phyloP scores from a whole-genome alignment of 2,888 invertebrate genomes.

The Pollenia labialis region DNA sequence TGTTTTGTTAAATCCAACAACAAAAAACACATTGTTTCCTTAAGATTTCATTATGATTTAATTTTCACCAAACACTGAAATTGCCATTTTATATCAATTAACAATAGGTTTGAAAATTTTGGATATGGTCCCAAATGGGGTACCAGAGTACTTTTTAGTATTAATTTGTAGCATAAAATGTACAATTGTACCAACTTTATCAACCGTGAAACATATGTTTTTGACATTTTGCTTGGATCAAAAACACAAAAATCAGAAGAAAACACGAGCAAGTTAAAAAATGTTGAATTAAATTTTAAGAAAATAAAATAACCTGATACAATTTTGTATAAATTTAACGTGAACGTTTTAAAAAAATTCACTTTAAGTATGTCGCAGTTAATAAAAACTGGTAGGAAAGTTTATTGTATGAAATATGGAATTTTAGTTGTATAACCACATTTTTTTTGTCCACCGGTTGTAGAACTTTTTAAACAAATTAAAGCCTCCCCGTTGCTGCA shows the following conservation, averaged over 20 bases:
- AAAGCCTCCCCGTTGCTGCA: conserved; percentile 84
- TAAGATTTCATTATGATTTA: too few species aligned
- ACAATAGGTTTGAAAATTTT: too few species aligned
- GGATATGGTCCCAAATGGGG: too few species aligned
- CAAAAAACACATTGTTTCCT: too few species aligned
- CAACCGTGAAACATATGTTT: too few species aligned
- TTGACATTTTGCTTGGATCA: too few species aligned
- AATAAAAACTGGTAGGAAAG: conserved; percentile 58
- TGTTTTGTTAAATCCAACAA: too few species aligned
- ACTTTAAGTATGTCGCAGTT: conserved; percentile 47
- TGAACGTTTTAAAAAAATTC: neutral
- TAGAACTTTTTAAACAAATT: conserved; percentile 59
- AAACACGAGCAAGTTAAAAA: neutral
- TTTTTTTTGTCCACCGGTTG: neutral
- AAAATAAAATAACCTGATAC: neutral
- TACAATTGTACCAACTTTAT: too few species aligned
- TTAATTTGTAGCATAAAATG: too few species aligned
- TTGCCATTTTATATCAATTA: too few species aligned
- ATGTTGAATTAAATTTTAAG: neutral
- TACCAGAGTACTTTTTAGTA: too few species aligned
- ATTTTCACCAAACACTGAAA: too few species aligned
- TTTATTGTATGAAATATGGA: neutral
- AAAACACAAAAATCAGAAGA: neutral
- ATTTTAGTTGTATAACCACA: conserved; percentile 44
- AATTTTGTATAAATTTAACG: neutral